Evolutionary conservation across 1,140 invertebrate genomes (phyloP).

Genomic region (Heliconius nattereri): DNA sequence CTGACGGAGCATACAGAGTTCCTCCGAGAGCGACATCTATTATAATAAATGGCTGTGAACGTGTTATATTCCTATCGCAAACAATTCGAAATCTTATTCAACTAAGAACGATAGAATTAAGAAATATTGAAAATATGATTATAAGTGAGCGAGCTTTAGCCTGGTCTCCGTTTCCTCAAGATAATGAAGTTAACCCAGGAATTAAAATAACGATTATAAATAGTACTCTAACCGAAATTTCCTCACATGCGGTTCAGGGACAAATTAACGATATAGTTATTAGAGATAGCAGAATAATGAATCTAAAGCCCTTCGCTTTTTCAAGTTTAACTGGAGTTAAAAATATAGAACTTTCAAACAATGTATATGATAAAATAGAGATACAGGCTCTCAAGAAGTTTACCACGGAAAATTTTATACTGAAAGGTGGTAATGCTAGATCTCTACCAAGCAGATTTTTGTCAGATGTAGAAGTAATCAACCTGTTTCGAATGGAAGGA

Average conservation of each 20-base stretch:
- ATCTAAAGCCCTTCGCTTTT: slow-evolving; percentile 87
- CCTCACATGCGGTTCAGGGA: slow-evolving; percentile 86
- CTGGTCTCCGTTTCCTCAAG: slow-evolving; percentile 63
- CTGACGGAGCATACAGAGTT: slow-evolving; percentile 81
- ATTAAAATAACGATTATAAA: slow-evolving; percentile 66
- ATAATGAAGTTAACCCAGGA: slow-evolving; percentile 65
- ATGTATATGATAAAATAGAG: slow-evolving; percentile 83
- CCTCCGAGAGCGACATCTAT: slow-evolving; percentile 81
- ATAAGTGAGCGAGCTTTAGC: slow-evolving; percentile 65
- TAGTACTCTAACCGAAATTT: slow-evolving; percentile 82
- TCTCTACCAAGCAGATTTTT: slow-evolving; percentile 86
- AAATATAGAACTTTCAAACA: slow-evolving; percentile 81
- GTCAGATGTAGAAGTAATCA: slow-evolving; percentile 86
- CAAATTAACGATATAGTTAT: slow-evolving; percentile 86
- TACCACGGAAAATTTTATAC: slow-evolving; percentile 83
- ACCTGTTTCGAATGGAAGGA: slow-evolving; percentile 84
- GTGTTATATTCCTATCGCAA: slow-evolving; percentile 78
- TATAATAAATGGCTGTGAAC: slow-evolving; percentile 79
- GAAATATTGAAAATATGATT: slow-evolving; percentile 56
- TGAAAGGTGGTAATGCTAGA: slow-evolving; percentile 77
- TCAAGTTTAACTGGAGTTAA: slow-evolving; percentile 84
- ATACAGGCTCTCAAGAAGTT: slow-evolving; percentile 91
- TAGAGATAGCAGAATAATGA: slow-evolving; percentile 82
- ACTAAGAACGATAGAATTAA: slow-evolving; percentile 64
- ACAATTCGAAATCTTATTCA: slow-evolving; percentile 67